These are phyloP conservation scores for Ochlodes sylvanus DNA, from an alignment of 2,888 invertebrate genomes.

Conservation along the genomic window DNA sequence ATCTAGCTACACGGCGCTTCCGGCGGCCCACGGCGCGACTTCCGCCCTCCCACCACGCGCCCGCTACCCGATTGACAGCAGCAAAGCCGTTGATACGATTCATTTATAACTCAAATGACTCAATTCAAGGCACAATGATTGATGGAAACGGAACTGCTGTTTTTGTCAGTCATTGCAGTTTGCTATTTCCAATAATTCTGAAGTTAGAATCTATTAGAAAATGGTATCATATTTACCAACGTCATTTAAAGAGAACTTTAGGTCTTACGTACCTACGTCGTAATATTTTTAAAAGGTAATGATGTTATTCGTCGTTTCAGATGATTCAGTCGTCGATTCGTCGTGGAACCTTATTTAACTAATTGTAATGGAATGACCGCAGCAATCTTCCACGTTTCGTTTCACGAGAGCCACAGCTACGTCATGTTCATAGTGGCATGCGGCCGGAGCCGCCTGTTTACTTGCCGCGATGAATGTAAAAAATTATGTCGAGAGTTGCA, in stretches of 20 bases:
- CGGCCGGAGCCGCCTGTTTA: constrained; percentile 8
- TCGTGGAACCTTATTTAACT: background rate
- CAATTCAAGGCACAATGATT: background rate
- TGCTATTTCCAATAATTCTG: background rate
- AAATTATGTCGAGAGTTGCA: constrained; percentile 47
- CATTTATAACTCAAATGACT: background rate
- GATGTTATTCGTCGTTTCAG: too few relatives aligned
- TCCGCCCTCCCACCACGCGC: constrained; percentile 14
- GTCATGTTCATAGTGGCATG: constrained; percentile 27
- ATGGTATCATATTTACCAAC: background rate
- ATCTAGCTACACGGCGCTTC: constrained; percentile 10
- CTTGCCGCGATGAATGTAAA: constrained; percentile 44
- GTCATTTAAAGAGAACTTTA: too few relatives aligned
- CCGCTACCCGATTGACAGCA: background rate
- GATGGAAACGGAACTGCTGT: too few relatives aligned
- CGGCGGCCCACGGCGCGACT: constrained; percentile 13
- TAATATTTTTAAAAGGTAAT: too few relatives aligned
- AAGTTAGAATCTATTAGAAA: background rate
- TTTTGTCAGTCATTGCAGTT: background rate
- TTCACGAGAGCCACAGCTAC: constrained; percentile 14
- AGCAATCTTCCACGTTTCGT: constrained; percentile 12
- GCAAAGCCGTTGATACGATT: background rate
- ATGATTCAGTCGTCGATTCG: background rate
- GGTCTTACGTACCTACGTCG: too few relatives aligned
- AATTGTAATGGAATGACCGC: constrained; percentile 9